Evolutionary conservation across 2,797 vertebrate genomes (phyloP), one percentile per base, ranked within the genome.

Genomic region (Periparus ater): DNA sequence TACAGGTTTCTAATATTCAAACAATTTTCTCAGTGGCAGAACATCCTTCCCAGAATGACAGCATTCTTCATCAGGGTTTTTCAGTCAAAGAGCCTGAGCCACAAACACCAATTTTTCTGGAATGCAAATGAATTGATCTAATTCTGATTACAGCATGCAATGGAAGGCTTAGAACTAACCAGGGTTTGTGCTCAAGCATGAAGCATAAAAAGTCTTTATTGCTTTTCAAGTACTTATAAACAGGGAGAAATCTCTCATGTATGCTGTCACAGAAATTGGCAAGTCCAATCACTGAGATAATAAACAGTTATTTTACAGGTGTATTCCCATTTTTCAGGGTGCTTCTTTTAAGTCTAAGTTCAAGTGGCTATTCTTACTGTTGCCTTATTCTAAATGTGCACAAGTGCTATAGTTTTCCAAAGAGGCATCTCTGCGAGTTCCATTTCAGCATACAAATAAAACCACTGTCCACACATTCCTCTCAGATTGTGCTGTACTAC

Each of bases 211-310:
- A 54, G 9, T 48, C 22, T 68, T 58, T 65, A 54, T n/a, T 85
- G 63, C 51, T 81, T 85, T 85, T 47, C 65, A 88, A 89, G 77
- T 32, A 83, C 53, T 29, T 45, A 61, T n/a, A 74, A 85, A 83
- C 78, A 88, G 2, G 40, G 65, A 87, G 85, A 82, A 77, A 53
- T 45, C 58, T 63, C 70, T 62, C 34, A 29, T 11, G 36, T 40
- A 30, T 11, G 19, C 8, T 85, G 60, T 91, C 66, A 88, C 44
- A 90, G 42, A 72, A 78, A 34, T 3, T 27, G 42, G 63, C 60
- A 82, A 63, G 25, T 20, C 38, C 32, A 29, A 21, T 48, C 38
- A 30, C n/a, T 75, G 42, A 42, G 42, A 42, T 42, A 42, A 47
- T 9, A 11, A 75, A 23, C 40, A 60, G 36, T 23, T 34, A 71